Evolutionary conservation across 2,113 vertebrate species (phyloP).

Genomic region (Nothocercus julius): DNA sequence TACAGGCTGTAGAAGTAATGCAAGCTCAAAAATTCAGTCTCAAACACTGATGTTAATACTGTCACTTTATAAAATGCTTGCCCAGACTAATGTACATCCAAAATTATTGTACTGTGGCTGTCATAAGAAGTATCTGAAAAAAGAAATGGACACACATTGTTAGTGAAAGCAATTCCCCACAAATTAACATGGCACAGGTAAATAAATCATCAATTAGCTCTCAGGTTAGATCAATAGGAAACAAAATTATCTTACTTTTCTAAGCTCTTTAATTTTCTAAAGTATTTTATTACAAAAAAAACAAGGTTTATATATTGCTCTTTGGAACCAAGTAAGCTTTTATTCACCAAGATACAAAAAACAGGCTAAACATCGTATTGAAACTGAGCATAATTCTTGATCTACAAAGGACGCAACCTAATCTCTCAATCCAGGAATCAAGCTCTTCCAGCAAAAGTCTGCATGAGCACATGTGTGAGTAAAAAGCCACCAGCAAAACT

Average conservation of each 20-base stretch:
- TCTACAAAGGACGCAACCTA: neutral
- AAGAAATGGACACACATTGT: neutral
- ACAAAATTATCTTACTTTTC: neutral
- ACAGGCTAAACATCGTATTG: rapidly evolving
- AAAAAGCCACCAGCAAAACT: neutral
- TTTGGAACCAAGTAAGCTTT: neutral
- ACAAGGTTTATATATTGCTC: neutral
- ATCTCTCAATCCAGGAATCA: neutral
- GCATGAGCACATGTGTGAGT: rapidly evolving
- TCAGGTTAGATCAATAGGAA: neutral
- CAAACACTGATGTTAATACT: neutral
- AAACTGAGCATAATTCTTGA: neutral
- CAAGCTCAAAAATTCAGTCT: neutral
- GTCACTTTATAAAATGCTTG: neutral
- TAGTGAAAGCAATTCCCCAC: neutral
- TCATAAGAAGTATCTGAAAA: neutral
- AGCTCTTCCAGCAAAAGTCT: neutral
- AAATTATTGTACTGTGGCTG: neutral
- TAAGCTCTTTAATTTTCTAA: neutral
- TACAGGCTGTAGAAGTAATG: neutral
- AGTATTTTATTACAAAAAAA: neutral
- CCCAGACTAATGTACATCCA: neutral
- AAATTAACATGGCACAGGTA: neutral
- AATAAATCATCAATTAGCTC: neutral
- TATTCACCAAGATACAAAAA: neutral